Base-by-base conservation (phyloP, 2,888 invertebrate genomes). In the Leucophenga maculata region DNA sequence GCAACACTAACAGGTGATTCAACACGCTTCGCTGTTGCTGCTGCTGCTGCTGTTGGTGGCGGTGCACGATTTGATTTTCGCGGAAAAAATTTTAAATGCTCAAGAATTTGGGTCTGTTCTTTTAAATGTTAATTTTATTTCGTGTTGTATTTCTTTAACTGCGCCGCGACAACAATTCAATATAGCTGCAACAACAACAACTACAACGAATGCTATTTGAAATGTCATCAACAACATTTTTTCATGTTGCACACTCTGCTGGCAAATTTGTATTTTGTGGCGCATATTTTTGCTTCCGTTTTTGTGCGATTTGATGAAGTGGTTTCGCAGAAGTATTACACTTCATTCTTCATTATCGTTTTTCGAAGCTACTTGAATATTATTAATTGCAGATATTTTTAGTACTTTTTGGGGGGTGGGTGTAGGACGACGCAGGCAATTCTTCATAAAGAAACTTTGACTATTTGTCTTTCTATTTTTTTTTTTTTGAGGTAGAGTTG, bases 141-240 rank as follows among this genome's bases (percentile, higher is more conserved):
- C 72, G 62, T 64, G 62, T 60, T 32, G 32, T 64, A n/a, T 32
- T 46, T 46, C 62, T 64, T 48, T 64, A 64, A 64, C 62, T 73
- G 72, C 73, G 68, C 64, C 73, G 62, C 67, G 73, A 68, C 83
- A 78, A 82, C 83, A 78, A 82, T 84, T 84, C 84, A 84, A 80
- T 80, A 84, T 77, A 64, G 22, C 46, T 14, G 31, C 50, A 52
- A 54, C 65, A 32, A 52, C n/a, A 32, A 11, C 20, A 32, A 14
- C 44, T 16, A 4, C 62, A 62, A 44, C 44, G 8, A 31, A 50
- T 48, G 52, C 50, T 67, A 31, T 69, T 76, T 68, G 68, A 77
- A 77, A 77, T 77, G 77, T 77, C 77, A 77, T 73, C 76, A 71
- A 69, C 74, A 73, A 71, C 73, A 76, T 73, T 72, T 75, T 75